Percentiles rank a stretch among this genome's conserved stretches.
Evolutionary conservation across 2,797 vertebrate genomes (phyloP).

Genomic region (Phrynocephalus vlangalii): DNA sequence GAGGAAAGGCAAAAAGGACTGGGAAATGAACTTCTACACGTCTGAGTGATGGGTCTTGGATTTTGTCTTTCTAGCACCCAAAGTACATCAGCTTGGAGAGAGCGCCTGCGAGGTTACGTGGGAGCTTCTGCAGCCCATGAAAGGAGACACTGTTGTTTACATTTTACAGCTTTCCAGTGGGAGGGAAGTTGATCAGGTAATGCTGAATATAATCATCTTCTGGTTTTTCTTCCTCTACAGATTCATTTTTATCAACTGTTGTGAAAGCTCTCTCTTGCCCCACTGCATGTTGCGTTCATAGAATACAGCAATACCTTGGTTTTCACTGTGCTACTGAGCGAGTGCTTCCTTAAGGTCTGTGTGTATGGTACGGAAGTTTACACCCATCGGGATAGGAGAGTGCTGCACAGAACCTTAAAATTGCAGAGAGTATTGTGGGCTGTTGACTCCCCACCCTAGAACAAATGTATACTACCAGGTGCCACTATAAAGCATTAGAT

Average conservation of each 20-base stretch:
- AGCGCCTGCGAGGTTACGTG: conserved; percentile 81
- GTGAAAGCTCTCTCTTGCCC: background rate
- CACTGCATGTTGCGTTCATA: too few species aligned
- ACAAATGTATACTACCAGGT: too few species aligned
- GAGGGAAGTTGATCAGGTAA: conserved; percentile 82
- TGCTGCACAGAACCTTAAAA: too few species aligned
- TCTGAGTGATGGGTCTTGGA: background rate
- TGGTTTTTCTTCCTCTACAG: background rate
- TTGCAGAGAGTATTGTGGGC: too few species aligned
- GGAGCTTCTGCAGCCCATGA: conserved; percentile 82
- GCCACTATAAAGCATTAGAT: too few species aligned
- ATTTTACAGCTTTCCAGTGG: conserved; percentile 81
- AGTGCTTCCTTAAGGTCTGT: too few species aligned
- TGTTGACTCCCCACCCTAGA: too few species aligned
- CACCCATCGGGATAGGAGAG: too few species aligned
- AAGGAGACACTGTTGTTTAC: conserved; percentile 84
- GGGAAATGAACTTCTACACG: background rate
- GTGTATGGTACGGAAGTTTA: too few species aligned
- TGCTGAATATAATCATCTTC: background rate
- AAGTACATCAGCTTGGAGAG: conserved; percentile 75
- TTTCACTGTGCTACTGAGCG: too few species aligned
- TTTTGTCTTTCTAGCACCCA: conserved; percentile 73
- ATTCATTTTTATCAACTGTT: background rate
- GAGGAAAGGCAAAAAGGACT: background rate
- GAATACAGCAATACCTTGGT: too few species aligned